Conservation (phyloP, 2,113 vertebrate species). For the Oceanites oceanicus region DNA sequence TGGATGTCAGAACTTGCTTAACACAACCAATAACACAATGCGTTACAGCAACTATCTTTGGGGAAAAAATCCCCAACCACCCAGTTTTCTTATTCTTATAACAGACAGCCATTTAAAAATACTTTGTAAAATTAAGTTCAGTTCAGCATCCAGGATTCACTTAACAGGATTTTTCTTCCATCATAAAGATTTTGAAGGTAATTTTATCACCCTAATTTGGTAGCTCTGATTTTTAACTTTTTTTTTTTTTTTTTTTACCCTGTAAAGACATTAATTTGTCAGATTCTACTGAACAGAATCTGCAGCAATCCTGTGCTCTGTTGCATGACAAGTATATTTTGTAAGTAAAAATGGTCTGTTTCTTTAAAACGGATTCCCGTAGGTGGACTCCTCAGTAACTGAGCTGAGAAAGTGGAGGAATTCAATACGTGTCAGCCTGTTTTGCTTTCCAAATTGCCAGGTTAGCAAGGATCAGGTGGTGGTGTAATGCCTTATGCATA, state of each 20-base stretch:
- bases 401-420: not conserved
- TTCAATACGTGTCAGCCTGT: not conserved
- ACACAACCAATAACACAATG: not conserved
- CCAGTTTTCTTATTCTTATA: not conserved
- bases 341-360: not conserved
- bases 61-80: fast-evolving
- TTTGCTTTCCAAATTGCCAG: not conserved
- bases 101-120: not conserved
- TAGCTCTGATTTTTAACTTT: not conserved
- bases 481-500: not conserved
- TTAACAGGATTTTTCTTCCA: not conserved
- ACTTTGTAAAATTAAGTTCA: not conserved
- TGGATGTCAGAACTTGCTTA: not conserved
- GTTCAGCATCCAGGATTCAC: not conserved
- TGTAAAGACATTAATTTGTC: not conserved
- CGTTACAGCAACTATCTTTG: not conserved
- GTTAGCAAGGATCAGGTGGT: not conserved
- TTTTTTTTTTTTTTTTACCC: not conserved
- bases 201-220: not conserved
- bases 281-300: not conserved
- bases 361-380: not conserved
- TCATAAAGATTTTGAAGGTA: not conserved
- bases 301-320: not conserved
- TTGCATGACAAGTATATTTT: not conserved
- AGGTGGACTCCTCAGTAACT: not conserved